Evolutionary conservation across 2,797 vertebrate species (phyloP).

Genomic region (Mormyrus hasselquistii): DNA sequence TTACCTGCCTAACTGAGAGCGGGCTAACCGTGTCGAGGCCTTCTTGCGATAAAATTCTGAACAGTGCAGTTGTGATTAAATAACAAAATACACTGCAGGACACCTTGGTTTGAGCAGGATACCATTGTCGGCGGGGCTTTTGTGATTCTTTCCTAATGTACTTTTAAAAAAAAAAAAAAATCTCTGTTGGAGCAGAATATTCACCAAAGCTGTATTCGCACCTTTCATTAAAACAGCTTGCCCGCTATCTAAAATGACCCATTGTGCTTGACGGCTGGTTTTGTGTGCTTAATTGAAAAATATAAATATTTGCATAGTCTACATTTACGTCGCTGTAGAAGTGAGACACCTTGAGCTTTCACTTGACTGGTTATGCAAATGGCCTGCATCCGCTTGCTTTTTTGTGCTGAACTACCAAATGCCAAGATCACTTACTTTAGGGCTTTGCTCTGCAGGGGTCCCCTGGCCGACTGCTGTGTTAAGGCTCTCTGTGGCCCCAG

Average conservation of each 20-base stretch:
- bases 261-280: not conserved
- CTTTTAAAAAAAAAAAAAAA: not conserved
- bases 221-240: not conserved
- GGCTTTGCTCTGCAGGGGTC: not conserved
- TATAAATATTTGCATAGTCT: not conserved
- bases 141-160: not conserved
- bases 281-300: slow-evolving; percentile 8
- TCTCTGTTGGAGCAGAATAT: not conserved
- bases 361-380: not conserved
- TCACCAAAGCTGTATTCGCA: not conserved
- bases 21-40: not conserved
- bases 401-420: not conserved
- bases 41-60: not conserved
- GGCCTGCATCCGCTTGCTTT: not conserved
- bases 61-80: not conserved
- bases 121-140: not conserved
- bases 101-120: not conserved
- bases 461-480: not conserved
- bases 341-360: not conserved
- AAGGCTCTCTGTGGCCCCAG: too few species aligned
- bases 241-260: not conserved
- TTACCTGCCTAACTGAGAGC: not conserved
- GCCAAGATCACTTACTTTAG: not conserved
- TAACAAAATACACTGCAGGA: not conserved
- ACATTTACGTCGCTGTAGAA: not conserved